A percentile compares a stretch with the other conserved stretches of the same genome.
Conservation (phyloP, 2,888 invertebrate genomes). For the Tenodera sinensis region DNA sequence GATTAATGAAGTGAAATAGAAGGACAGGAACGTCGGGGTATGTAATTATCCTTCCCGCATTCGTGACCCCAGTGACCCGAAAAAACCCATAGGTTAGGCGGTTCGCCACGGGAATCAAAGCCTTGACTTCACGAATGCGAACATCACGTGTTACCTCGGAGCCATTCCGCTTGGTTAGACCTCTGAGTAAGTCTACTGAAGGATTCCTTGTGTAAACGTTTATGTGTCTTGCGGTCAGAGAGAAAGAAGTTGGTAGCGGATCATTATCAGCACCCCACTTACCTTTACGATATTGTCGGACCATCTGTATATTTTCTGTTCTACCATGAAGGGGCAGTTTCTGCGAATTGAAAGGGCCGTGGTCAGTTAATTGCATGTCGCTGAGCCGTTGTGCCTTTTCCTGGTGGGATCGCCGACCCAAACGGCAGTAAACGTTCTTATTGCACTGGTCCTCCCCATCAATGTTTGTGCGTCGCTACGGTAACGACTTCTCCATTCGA, state of each 20-base stretch:
- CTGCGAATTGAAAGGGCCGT: neutral
- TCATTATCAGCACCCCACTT: neutral
- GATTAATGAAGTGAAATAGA: too few relatives aligned
- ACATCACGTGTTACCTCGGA: too few relatives aligned
- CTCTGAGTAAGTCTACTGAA: too few relatives aligned
- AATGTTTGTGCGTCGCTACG: neutral
- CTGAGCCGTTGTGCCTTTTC: constrained; percentile 8
- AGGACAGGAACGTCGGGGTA: too few relatives aligned
- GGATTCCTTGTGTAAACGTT: neutral
- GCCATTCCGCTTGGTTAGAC: too few relatives aligned
- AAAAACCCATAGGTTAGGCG: too few relatives aligned
- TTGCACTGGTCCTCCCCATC: neutral
- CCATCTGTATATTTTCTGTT: neutral
- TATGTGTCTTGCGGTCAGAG: neutral
- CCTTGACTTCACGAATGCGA: too few relatives aligned
- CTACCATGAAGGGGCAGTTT: neutral
- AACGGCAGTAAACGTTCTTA: neutral
- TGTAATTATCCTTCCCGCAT: too few relatives aligned
- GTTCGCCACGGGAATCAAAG: too few relatives aligned
- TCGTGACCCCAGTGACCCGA: too few relatives aligned
- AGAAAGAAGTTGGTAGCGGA: neutral
- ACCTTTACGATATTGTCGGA: neutral
- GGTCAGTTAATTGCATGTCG: constrained; percentile 14
- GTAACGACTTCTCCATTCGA: neutral
- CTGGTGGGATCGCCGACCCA: neutral